Evolutionary conservation across 2,113 vertebrate species (phyloP).

Genomic region (Dryoscopus gambensis): DNA sequence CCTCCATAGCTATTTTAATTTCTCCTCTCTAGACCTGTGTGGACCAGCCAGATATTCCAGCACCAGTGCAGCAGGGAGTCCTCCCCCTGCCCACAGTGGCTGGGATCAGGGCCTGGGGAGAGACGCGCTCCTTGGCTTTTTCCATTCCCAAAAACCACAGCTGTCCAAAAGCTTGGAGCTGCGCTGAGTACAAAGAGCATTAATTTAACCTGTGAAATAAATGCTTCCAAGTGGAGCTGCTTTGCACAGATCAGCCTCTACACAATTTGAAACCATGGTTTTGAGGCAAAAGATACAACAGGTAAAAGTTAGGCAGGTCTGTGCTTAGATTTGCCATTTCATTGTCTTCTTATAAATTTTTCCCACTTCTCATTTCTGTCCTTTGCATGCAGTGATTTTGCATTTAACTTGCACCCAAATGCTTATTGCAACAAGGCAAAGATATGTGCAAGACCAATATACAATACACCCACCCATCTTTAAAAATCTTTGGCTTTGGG

Average conservation of each 20-base stretch:
- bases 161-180: background rate
- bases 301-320: background rate
- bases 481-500: background rate
- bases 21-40: background rate
- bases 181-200: background rate
- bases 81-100: background rate
- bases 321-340: background rate
- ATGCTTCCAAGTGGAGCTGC: background rate
- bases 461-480: background rate
- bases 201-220: background rate
- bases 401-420: background rate
- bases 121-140: rapidly evolving
- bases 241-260: background rate
- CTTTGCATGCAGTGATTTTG: background rate
- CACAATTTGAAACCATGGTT: background rate
- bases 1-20: background rate
- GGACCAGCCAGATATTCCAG: background rate
- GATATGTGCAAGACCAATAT: background rate
- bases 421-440: background rate
- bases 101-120: background rate
- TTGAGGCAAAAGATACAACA: background rate
- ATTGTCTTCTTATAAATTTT: background rate
- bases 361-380: background rate
- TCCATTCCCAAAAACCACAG: background rate
- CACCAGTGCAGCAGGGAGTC: background rate